Base-by-base conservation (phyloP, 1,140 invertebrate genomes). In the Pteromalus puparum region DNA sequence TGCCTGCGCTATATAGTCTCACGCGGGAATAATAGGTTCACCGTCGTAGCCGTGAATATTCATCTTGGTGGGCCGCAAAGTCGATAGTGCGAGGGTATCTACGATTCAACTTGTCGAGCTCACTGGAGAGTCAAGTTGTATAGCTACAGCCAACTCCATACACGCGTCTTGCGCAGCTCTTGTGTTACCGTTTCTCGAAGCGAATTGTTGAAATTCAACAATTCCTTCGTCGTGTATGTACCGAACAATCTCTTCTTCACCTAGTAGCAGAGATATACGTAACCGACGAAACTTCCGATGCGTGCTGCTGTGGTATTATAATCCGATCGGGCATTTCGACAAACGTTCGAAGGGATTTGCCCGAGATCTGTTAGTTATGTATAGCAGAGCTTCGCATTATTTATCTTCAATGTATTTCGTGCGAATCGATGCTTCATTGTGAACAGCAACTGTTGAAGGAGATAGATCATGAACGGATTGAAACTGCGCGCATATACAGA, bases 71-170 rank as follows among this genome's bases (percentile, higher is more conserved):
- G 0, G 26, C 42, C 72, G 26, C 78, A 26, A 53, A 86, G 73
- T 83, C 73, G 67, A 83, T 68, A 83, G 61, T 34, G 61, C 67
- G 80, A 73, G 72, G 61, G 78, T 77, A 67, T 48, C 61, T 68
- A 12, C 38, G 70, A 73, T 81, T 83, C 75, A 77, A 77, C 75
- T 77, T 77, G 72, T 24, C 48, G 6, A 28, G 48, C n/a, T 48
- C 42, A 61, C 24, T n/a, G 46, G 9, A n/a, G 75, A 61, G n/a
- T 77, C 75, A 53, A 77, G 18, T 61, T 77, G 42, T 77, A n/a
- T n/a, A 24, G n/a, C 53, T 77, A 53, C 75, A 48, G 42, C 73
- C 1, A 70, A 70, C 68, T 70, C 67, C 2, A 13, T 26, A 30
- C 67, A 18, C 67, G 67, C 67, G 24, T 70, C 15, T 70, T 70